Evolutionary conservation across 2,113 vertebrate genomes (phyloP), one percentile per base, ranked within the genome.

Genomic region (Pseudopipra pipra): DNA sequence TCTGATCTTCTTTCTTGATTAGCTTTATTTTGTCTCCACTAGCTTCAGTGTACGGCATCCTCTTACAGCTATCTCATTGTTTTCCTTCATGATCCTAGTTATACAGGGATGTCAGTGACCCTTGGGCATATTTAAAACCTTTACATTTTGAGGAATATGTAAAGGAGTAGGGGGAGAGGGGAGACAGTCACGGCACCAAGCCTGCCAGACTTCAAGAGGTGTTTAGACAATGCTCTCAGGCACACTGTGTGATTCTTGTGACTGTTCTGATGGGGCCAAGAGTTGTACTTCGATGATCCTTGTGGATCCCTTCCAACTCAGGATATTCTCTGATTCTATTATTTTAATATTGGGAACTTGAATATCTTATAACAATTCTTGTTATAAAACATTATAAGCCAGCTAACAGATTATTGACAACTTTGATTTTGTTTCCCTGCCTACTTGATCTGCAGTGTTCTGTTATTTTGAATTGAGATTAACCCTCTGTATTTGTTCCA

Each of bases 231-330:
- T 14, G 21, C 47, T 76, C 14, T 46, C 15, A 43, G 17, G 41
- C 25, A 63, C 0, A 0, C 8, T 5, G 6, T 76, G 22, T 55
- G 31, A 24, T 56, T 63, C 31, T 70, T 70, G 31, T 5, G 8
- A 6, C n/a, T 83, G 31, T 43, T 43, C 58, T 73, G 13, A 21
- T 41, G 24, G 20, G 30, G 17, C 21, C 41, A 62, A 35, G n/a
- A 55, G 17, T 5, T 27, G 39, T 61, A 76, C 21, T 68, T 54
- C 21, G 30, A n/a, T 39, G 16, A 41, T 62, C 25, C 9, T 61
- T 76, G 25, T 35, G 18, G 5, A 9, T 54, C 16, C 9, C 47
- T 83, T 76, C 62, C n/a, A 76, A 35, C 14, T 62, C 41, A 70
- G n/a, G 17, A 7, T 35, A 70, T 31, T 62, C 55, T 58, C n/a